Conservation (phyloP, 2,113 vertebrate genomes). For the Xiphophorus hellerii region DNA sequence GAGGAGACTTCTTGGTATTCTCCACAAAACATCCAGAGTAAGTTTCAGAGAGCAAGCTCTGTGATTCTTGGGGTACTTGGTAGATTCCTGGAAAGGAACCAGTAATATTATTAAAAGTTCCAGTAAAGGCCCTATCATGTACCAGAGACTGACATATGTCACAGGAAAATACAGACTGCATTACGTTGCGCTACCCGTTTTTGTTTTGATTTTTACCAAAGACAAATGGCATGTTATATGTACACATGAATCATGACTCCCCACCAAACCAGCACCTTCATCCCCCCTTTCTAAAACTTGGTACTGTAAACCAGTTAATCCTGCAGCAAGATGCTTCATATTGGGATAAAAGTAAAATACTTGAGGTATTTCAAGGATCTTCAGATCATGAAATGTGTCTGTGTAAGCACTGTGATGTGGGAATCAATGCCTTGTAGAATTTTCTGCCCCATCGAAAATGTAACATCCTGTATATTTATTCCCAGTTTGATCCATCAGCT, state of each 20-base stretch:
- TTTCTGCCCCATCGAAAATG: slow-evolving; percentile 33
- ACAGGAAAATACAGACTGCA: neutral
- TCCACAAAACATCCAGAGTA: neutral
- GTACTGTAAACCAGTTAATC: slow-evolving; percentile 75
- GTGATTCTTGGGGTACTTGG: neutral
- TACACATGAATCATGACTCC: slow-evolving; percentile 35
- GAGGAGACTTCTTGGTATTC: neutral
- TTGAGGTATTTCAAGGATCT: slow-evolving; percentile 55
- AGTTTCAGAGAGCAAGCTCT: neutral
- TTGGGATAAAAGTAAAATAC: slow-evolving; percentile 49
- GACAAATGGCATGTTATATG: slow-evolving; percentile 48
- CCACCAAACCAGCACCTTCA: slow-evolving; percentile 58
- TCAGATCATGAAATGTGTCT: slow-evolving; percentile 64
- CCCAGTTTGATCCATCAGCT: slow-evolving; percentile 33
- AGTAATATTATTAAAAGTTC: neutral
- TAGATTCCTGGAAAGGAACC: neutral
- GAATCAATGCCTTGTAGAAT: slow-evolving; percentile 42
- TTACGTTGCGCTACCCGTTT: slow-evolving; percentile 8
- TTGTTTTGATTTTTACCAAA: slow-evolving; percentile 74
- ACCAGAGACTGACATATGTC: neutral
- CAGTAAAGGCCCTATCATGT: neutral
- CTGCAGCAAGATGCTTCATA: slow-evolving; percentile 71
- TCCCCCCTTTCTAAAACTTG: slow-evolving; percentile 49
- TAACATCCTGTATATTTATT: slow-evolving; percentile 41
- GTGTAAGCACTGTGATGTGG: slow-evolving; percentile 39